A percentile compares a stretch with the other conserved stretches of the same genome.
These are phyloP conservation scores for Epinotia nisella DNA, from an alignment of 2,888 invertebrate genomes.

Conservation along the genomic window DNA sequence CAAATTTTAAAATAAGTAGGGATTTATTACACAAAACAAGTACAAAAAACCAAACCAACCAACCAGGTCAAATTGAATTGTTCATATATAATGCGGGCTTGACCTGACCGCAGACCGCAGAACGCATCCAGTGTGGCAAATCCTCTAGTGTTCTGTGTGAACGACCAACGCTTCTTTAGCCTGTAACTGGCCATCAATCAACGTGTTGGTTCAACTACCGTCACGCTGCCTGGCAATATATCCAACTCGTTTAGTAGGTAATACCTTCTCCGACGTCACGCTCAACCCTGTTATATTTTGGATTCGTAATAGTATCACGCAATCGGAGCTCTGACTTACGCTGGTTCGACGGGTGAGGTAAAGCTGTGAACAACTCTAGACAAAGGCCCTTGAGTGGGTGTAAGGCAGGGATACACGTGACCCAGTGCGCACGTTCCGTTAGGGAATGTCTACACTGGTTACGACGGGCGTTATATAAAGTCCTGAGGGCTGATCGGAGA, in stretches of 20 bases:
- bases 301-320: neutral
- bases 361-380: neutral
- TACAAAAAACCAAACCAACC: no score
- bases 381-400: neutral
- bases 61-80: no score
- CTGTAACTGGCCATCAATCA: no score
- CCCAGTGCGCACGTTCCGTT: neutral
- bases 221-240: no score
- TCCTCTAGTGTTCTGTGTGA: no score
- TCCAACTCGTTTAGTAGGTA: no score
- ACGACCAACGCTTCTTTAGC: neutral
- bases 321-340: neutral
- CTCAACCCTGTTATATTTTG: neutral
- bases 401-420: constrained; percentile 14
- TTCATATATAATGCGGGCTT: no score
- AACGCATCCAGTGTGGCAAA: no score
- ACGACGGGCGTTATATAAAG: constrained; percentile 7
- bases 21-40: no score
- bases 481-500: neutral
- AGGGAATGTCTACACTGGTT: constrained; percentile 1
- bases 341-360: neutral
- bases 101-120: no score
- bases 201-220: no score
- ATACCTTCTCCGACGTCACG: neutral
- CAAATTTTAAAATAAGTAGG: no score